Evolutionary conservation across 2,888 invertebrate genomes (phyloP).

Genomic region (Hirtodrosophila duncani): DNA sequence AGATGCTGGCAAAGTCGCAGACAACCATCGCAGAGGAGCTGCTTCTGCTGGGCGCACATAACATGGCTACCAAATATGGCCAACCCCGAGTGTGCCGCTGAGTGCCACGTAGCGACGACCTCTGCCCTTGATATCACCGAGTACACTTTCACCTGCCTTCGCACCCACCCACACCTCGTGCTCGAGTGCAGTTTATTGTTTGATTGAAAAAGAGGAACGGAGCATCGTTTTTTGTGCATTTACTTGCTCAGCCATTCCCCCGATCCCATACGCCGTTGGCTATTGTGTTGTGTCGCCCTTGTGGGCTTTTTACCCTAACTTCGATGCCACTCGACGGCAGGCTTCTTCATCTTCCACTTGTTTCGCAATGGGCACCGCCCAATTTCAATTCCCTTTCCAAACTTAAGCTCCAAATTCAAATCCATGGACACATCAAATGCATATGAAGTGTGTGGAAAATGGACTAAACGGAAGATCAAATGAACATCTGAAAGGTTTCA

Average conservation of each 20-base stretch:
- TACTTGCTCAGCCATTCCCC: conserved; percentile 40
- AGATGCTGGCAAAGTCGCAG: not conserved
- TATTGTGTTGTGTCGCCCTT: conserved; percentile 42
- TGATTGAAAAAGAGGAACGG: conserved; percentile 26
- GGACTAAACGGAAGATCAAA: too few species aligned
- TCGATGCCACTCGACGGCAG: too few species aligned
- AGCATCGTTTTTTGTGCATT: conserved; percentile 18
- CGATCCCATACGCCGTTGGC: conserved; percentile 21
- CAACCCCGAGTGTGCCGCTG: conserved; percentile 49
- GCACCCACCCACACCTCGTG: conserved; percentile 26
- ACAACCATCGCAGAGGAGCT: too few species aligned
- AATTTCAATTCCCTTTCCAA: too few species aligned
- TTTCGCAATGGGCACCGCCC: too few species aligned
- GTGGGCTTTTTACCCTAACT: too few species aligned
- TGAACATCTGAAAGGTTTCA: too few species aligned
- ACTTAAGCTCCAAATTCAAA: too few species aligned
- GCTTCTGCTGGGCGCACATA: conserved; percentile 37
- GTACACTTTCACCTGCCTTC: conserved; percentile 4
- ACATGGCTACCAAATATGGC: conserved; percentile 73
- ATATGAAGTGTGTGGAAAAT: too few species aligned
- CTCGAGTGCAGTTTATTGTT: conserved; percentile 73
- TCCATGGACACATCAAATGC: too few species aligned
- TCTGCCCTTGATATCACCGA: not conserved
- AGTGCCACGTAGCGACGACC: conserved; percentile 15
- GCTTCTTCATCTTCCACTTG: too few species aligned